Percentiles rank a stretch among this genome's conserved stretches.
These are phyloP conservation scores for Cyanistes caeruleus DNA, from an alignment of 2,113 vertebrate species.

Conservation along the genomic window DNA sequence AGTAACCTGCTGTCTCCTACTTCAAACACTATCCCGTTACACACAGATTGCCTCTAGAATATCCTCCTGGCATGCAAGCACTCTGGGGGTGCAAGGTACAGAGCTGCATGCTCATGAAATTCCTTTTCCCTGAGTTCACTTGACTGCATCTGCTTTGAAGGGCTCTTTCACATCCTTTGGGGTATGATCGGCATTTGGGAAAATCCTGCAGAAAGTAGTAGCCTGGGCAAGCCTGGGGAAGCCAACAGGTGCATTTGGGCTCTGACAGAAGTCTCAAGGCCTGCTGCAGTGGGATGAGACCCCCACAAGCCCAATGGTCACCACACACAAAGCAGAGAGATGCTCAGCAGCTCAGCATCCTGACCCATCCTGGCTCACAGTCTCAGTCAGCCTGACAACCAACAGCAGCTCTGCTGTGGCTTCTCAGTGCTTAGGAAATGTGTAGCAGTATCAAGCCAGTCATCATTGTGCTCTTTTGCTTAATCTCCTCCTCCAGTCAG, in stretches of 20 bases:
- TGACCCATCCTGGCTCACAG: background rate
- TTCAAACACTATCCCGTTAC: background rate
- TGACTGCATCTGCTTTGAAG: background rate
- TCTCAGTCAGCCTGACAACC: background rate
- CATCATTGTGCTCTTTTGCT: background rate
- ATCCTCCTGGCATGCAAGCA: background rate
- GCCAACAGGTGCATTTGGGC: background rate
- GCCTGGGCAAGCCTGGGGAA: background rate
- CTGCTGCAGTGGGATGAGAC: background rate
- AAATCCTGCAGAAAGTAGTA: background rate
- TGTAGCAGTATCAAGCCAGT: background rate
- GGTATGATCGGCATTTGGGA: accelerated
- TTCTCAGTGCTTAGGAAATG: background rate
- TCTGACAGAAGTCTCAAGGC: background rate
- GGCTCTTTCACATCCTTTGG: background rate
- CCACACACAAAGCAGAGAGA: background rate
- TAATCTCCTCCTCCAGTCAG: background rate
- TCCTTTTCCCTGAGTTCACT: background rate
- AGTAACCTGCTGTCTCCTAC: background rate
- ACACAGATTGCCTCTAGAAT: background rate
- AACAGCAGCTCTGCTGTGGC: background rate
- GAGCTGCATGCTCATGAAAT: background rate
- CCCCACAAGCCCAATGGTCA: background rate
- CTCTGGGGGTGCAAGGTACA: background rate
- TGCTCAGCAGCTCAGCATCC: background rate